Evolutionary conservation across 2,888 invertebrate species (phyloP), one percentile per base, ranked within the genome.

Genomic region (Rotaria magnacalcarata): DNA sequence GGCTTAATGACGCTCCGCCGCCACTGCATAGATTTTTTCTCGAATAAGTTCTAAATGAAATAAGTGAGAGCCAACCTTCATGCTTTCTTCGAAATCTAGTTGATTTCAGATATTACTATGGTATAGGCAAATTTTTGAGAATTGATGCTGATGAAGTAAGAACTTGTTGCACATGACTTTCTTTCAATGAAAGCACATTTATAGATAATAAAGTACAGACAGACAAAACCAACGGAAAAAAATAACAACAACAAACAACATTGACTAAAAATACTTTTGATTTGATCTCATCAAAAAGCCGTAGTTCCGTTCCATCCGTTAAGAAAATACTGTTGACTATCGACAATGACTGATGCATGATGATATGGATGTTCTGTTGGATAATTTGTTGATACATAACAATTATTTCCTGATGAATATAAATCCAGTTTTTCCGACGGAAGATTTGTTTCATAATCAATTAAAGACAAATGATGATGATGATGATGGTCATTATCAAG

Each of bases 261-360:
- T 67, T 67, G 67, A 67, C 67, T 67, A 67, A 67, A 67, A 67
- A 67, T 67, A 67, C 67, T 67, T 67, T 67, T 34, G 24, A 80
- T 47, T 24, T 80, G 75, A 80, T 80, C 24, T 47, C n/a, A 80
- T 80, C 75, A 80, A 80, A 80, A 80, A 21, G 75, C 75, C 7
- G 67, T 67, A 34, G 75, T 80, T 80, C 75, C 75, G 21, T 80
- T 67, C 67, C 67, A 80, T 80, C 75, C 75, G 41, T 80, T 80
- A 21, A 80, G 41, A 47, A 80, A 80, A 80, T 80, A 80, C 75
- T 80, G 75, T 80, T 80, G 75, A 80, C 75, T 80, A 80, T 80
- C 75, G 75, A 80, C 75, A 80, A 80, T 80, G 24, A 80, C 75
- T 8, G 75, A 80, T 47, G 75, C 41, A 47, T 80, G 75, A 47